Evolutionary conservation across 2,113 vertebrate genomes (phyloP), one percentile per base, ranked within the genome.

Genomic region (Hipposideros armiger): DNA sequence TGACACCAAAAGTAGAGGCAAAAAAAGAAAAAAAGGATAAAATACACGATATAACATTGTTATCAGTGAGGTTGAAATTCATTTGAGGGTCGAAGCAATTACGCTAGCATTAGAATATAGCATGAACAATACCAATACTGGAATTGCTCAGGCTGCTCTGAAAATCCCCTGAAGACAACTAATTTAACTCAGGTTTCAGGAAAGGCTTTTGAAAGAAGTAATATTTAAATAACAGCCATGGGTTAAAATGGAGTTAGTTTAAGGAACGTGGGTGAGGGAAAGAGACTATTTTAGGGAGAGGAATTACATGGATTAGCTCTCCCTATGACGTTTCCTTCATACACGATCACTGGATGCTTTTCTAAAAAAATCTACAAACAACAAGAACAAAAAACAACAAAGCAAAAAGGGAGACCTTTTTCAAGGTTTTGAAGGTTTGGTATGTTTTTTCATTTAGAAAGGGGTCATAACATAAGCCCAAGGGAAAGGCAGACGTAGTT

Each of bases 61-160:
- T 95, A 69, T 78, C 28, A 91, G 36, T 77, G 80, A 91, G 50
- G 47, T 87, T 87, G 15, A 77, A 66, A n/a, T 85, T 85, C 7
- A 20, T 84, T 40, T 20, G 66, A 42, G 26, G 14, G 32, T 30
- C 22, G 17, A 78, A 40, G 11, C 47, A 91, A 60, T 22, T 64
- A 74, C 62, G 4, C 32, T 70, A 45, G 22, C 24, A 26, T 92
- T 86, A 92, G 19, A 88, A 60, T 54, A 69, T 28, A 80, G 10
- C 22, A 74, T 47, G 36, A 62, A 85, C 90, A 69, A 42, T n/a
- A 28, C 11, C 42, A 54, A 32, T 36, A 47, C 11, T 42, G 19
- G 40, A 42, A 73, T 78, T 87, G 20, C 50, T 91, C 54, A 32
- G 13, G 14, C n/a, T 58, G 40, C 19, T 72, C n/a, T 45, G 70